A percentile compares a stretch with the other conserved stretches of the same genome.
Conservation (phyloP, 2,113 vertebrate species). For the Vimba vimba region DNA sequence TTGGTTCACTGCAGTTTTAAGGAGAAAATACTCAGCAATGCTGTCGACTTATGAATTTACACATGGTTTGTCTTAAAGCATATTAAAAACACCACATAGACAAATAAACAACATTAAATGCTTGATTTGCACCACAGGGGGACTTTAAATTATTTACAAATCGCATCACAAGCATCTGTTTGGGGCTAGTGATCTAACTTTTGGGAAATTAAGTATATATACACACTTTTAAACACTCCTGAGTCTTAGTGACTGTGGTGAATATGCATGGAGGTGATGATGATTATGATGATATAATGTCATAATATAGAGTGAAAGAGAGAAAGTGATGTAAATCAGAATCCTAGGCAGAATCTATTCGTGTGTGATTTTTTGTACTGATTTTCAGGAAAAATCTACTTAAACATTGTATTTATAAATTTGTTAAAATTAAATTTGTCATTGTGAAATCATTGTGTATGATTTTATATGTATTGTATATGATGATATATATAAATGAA, state of each 20-base stretch:
- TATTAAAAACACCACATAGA: too few species aligned
- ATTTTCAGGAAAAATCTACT: not conserved
- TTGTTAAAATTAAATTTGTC: too few species aligned
- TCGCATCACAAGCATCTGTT: not conserved
- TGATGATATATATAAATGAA: too few species aligned
- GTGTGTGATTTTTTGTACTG: not conserved
- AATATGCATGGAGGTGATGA: slow-evolving; percentile 7
- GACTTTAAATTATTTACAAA: not conserved
- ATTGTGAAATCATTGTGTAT: too few species aligned
- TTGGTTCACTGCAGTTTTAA: too few species aligned
- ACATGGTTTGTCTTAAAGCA: too few species aligned
- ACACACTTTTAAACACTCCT: not conserved
- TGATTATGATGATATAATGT: not conserved
- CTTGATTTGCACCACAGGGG: too few species aligned
- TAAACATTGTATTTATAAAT: too few species aligned
- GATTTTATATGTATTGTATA: too few species aligned
- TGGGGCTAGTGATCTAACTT: not conserved
- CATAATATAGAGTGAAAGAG: not conserved
- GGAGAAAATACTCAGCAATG: too few species aligned
- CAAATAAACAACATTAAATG: too few species aligned
- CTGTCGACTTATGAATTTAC: too few species aligned
- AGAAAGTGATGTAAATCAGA: not conserved
- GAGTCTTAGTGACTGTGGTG: not conserved
- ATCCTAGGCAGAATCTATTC: not conserved
- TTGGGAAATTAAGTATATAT: not conserved